Base-by-base conservation (phyloP, 2,113 vertebrate genomes). In the Chaetorhynchus papuensis region DNA sequence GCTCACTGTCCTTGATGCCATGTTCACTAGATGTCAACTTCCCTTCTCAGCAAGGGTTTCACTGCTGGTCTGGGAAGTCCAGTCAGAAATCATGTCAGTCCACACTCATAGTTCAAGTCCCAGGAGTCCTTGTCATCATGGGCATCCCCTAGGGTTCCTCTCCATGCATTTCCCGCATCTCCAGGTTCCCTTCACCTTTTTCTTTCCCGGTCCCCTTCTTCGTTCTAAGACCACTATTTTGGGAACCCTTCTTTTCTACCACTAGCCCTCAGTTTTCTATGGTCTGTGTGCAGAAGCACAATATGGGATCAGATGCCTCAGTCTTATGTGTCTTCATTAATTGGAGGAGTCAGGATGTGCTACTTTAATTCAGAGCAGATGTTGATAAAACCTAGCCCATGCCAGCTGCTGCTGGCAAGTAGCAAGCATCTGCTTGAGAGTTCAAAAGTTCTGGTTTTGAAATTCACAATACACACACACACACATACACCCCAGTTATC, bases 121-220 rank as follows among this genome's bases (percentile, higher is more conserved):
- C 15, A 64, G 15, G 12, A 22, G 3, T 22, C n/a, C 28, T 42
- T 59, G 15, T 4, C 9, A 56, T 41, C 28, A 20, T 22, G 11
- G 10, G 1, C 10, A 61, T 49, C 2, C 8, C 18, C 30, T 56
- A 8, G 2, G 23, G 9, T 30, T 63, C 5, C 0, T 61, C 7
- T 91, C 26, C 6, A 13, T 37, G 20, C 7, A 15, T 24, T 0
- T 44, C 2, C 1, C 15, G 6, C 4, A 39, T 50, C 13, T 61
- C 13, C 22, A 65, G 12, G 17, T 53, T 74, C 12, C 35, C 15
- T 87, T 70, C 26, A 27, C 2, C 3, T 47, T 74, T 61, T 76
- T 49, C 9, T 35, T 54, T 66, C 15, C 9, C 37, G 3, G 7
- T 64, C 7, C 6, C 2, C 24, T 47, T 75, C 26, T 16, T 82